Conservation (phyloP, 2,797 vertebrate species). For the Perodicticus potto region DNA sequence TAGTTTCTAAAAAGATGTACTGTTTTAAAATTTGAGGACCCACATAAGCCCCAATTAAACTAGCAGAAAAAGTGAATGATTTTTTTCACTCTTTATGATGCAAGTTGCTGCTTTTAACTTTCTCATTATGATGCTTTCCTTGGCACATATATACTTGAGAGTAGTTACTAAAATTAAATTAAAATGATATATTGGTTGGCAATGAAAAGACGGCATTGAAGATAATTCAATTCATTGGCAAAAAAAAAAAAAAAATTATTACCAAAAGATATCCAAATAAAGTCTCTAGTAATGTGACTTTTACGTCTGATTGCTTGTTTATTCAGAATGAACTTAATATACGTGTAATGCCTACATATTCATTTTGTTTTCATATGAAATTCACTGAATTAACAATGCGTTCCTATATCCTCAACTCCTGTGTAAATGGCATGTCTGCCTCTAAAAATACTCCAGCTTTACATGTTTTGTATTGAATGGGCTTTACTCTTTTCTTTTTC, state of each 20-base stretch:
- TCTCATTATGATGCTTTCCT: background rate
- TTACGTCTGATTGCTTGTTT: background rate
- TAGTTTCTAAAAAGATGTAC: background rate
- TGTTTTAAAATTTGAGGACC: background rate
- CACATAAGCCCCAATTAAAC: background rate
- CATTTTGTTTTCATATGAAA: background rate
- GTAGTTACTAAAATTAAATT: slow-evolving; percentile 2
- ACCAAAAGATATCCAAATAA: background rate
- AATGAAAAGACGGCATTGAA: accelerated
- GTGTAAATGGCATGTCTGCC: background rate
- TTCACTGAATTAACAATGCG: background rate
- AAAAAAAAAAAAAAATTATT: background rate
- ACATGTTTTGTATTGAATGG: background rate
- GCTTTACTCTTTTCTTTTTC: background rate
- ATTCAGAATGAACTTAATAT: background rate
- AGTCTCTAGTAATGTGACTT: background rate
- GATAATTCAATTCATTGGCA: accelerated
- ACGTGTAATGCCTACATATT: background rate
- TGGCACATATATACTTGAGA: background rate
- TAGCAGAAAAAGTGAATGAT: background rate
- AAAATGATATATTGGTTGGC: background rate
- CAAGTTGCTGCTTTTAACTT: background rate
- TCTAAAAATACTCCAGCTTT: background rate
- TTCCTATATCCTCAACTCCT: background rate
- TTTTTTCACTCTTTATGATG: background rate